Evolutionary conservation across 2,797 vertebrate genomes (phyloP).

Genomic region (Cetoscarus ocellatus): DNA sequence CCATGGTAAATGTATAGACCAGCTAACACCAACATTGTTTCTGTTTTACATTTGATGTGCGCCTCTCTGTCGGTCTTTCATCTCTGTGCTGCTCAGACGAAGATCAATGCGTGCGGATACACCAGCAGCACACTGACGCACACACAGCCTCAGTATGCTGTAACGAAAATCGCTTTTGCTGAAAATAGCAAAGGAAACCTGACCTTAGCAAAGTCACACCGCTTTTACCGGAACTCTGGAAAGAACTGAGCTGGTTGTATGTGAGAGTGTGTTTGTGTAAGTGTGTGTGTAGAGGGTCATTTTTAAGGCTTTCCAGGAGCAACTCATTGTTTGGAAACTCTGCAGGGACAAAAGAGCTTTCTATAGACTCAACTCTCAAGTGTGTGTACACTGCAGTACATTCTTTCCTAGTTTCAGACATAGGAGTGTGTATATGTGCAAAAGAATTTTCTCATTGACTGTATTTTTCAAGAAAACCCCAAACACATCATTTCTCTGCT

Average conservation of each 20-base stretch:
- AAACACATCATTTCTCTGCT: too few relatives aligned
- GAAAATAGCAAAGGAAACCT: slow-evolving; percentile 49
- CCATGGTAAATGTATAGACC: slow-evolving; percentile 27
- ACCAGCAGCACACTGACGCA: background rate
- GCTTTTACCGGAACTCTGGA: slow-evolving; percentile 43
- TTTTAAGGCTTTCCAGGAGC: slow-evolving; percentile 67
- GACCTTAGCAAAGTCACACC: slow-evolving; percentile 51
- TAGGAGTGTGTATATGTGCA: background rate
- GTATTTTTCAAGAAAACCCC: too few relatives aligned
- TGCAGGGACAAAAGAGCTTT: slow-evolving; percentile 63
- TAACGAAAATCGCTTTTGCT: slow-evolving; percentile 39
- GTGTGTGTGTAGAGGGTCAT: slow-evolving; percentile 39
- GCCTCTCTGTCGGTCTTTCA: slow-evolving; percentile 20
- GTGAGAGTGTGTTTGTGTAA: background rate
- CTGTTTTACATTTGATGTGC: slow-evolving; percentile 12
- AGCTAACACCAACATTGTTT: slow-evolving; percentile 6
- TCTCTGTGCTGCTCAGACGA: slow-evolving; percentile 9
- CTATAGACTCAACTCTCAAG: slow-evolving; percentile 19
- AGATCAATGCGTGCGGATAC: slow-evolving; percentile 15
- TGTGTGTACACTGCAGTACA: slow-evolving; percentile 9
- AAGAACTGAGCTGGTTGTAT: slow-evolving; percentile 7
- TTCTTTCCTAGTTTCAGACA: background rate
- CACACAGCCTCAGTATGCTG: slow-evolving; percentile 22
- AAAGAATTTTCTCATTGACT: background rate
- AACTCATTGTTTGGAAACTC: slow-evolving; percentile 75